phyloP scores from a whole-genome alignment of 2,797 vertebrate genomes.

The Megaceryle alcyon region DNA sequence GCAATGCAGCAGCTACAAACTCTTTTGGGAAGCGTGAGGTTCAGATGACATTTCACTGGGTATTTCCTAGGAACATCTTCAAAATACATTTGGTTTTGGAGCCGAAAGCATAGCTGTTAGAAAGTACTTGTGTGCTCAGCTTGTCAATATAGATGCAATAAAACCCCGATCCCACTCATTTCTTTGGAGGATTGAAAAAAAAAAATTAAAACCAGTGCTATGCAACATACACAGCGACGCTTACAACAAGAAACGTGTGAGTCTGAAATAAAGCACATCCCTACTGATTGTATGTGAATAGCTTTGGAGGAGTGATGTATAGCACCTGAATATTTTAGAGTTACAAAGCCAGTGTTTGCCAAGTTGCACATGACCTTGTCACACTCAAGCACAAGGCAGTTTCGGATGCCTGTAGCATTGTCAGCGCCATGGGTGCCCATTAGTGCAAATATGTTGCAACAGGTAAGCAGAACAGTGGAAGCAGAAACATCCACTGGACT shows the following conservation, averaged over 20 bases:
- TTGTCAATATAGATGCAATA: background rate
- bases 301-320: background rate
- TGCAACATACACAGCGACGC: rapidly evolving
- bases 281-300: background rate
- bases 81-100: background rate
- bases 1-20: background rate
- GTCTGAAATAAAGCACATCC: background rate
- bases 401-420: rapidly evolving
- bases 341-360: background rate
- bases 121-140: background rate
- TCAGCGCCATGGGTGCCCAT: background rate
- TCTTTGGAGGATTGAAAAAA: background rate
- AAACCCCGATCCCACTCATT: background rate
- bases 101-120: background rate
- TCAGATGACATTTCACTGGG: background rate
- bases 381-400: background rate
- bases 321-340: background rate
- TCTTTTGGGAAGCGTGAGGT: background rate
- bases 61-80: background rate
- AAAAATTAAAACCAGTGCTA: background rate
- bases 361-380: rapidly evolving
- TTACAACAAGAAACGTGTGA: background rate
- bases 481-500: background rate
- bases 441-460: background rate
- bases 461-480: background rate